Base-by-base conservation (phyloP, 2,113 vertebrate genomes). In the Leptosomus discolor region DNA sequence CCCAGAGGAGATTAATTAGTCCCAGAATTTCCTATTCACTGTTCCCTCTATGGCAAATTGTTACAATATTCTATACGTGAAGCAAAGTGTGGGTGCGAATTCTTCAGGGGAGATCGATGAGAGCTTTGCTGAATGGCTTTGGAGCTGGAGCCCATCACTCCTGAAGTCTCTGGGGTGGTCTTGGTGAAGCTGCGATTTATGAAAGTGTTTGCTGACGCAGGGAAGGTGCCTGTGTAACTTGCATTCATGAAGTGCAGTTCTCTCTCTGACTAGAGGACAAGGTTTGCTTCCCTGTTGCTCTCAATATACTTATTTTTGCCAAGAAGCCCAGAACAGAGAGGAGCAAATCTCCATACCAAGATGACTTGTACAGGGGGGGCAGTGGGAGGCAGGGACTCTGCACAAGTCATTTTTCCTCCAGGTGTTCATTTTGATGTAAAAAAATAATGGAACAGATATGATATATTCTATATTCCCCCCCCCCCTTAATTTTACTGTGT, bases 21-120 rank as follows among this genome's bases (percentile, higher is more conserved):
- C 45, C 51, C 70, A 63, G 56, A 8, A 74, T 65, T 93, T 65
- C 85, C 29, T 34, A 43, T 48, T 57, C 46, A 27, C 34, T 32
- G 16, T 11, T 91, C 14, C 8, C n/a, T 75, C 15, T 88, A 74
- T 70, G 45, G 18, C 11, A 65, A 53, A 58, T 83, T 0, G 3
- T 82, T 79, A 15, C 8, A 29, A 26, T 65, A 56, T 50, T 43
- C 26, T 27, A 6, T 13, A 65, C 0, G 0, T 1, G 13, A 91
- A 67, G 70, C 20, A 21, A 81, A 82, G 36, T 6, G 27, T 48
- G 70, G 70, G 56, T 76, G 61, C 79, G 67, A 24, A 71, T 71
- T 60, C 68, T 79, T 75, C 61, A 83, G 61, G 41, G 51, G 32
- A 68, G 37, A 48, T 34, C 2, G 9, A 34, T 8, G 34, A 23